These are phyloP conservation scores for Bufo gargarizans DNA, from an alignment of 2,113 vertebrate genomes.

Conservation along the genomic window DNA sequence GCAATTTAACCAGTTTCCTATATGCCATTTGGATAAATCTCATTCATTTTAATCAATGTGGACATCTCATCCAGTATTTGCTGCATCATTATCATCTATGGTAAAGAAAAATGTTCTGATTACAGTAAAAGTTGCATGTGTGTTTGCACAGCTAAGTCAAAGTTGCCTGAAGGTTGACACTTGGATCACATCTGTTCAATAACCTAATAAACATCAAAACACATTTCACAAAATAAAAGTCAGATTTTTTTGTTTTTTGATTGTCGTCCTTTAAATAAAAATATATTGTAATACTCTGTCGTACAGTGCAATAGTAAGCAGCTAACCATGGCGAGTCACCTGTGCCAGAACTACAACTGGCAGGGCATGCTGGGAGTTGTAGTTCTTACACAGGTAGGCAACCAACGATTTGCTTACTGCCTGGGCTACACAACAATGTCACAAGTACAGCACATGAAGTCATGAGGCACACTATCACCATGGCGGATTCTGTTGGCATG, in stretches of 20 bases:
- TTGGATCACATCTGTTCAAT: neutral
- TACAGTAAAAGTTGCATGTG: neutral
- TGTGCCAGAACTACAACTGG: neutral
- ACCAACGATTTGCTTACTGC: neutral
- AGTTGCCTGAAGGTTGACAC: neutral
- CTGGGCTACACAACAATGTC: neutral
- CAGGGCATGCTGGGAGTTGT: neutral
- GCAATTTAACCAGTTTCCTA: too few relatives aligned
- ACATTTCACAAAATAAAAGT: conserved; percentile 15
- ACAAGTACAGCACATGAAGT: neutral
- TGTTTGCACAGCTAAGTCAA: neutral
- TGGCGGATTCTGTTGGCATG: neutral
- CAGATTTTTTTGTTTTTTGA: conserved; percentile 36
- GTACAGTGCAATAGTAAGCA: conserved; percentile 25
- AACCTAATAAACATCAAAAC: neutral
- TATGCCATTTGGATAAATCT: too few relatives aligned
- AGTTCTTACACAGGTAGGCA: neutral
- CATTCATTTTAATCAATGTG: too few relatives aligned
- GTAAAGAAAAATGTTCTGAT: neutral
- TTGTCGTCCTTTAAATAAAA: conserved; percentile 44
- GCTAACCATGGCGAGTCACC: neutral
- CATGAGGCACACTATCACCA: neutral
- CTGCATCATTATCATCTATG: neutral
- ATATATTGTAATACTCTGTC: conserved; percentile 34
- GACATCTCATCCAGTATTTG: too few relatives aligned